Evolutionary conservation across 2,113 vertebrate species (phyloP), one percentile per base, ranked within the genome.

Genomic region (Mesocricetus auratus): DNA sequence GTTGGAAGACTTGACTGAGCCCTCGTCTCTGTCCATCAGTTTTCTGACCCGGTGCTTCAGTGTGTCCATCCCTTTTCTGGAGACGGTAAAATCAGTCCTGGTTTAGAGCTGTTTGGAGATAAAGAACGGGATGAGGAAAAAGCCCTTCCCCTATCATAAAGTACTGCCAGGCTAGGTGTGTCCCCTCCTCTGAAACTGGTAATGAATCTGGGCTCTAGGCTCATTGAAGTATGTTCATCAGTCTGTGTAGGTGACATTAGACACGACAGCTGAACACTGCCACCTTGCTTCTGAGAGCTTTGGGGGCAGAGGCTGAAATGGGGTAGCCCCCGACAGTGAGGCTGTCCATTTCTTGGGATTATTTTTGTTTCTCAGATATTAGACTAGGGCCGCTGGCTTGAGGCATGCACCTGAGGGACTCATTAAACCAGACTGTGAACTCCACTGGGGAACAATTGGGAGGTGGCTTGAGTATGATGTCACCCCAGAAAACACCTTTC

Each of bases 331-430:
- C 8, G 1, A 26, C 82, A 69, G n/a, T 1, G n/a, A 96, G 60
- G 33, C 47, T 89, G 42, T 66, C 47, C 3, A 31, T 58, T 89
- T 85, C 86, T 81, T 88, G 36, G 31, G 94, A 90, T 64, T 74
- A 91, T 36, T 73, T 93, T 86, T 93, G 79, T 90, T 96, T 93
- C 95, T 82, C 71, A 42, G 75, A 94, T 74, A 94, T 75, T 69
- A n/a, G 58, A 71, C 87, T 69, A 69, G 31, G 62, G 66, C 12
- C 0, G 75, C 75, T 66, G 56, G 45, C 90, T 50, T 3, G 26
- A 53, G 31, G 16, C 26, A 0, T 60, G 92, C 66, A 68, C 97
- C 96, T 69, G 15, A 60, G 92, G 89, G 92, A 71, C 96, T 97
- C 94, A 95, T 91, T 97, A 97, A 90, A 33, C 47, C 85, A 33